phyloP scores from a whole-genome alignment of 2,797 vertebrate species.

The Amblyraja radiata region DNA sequence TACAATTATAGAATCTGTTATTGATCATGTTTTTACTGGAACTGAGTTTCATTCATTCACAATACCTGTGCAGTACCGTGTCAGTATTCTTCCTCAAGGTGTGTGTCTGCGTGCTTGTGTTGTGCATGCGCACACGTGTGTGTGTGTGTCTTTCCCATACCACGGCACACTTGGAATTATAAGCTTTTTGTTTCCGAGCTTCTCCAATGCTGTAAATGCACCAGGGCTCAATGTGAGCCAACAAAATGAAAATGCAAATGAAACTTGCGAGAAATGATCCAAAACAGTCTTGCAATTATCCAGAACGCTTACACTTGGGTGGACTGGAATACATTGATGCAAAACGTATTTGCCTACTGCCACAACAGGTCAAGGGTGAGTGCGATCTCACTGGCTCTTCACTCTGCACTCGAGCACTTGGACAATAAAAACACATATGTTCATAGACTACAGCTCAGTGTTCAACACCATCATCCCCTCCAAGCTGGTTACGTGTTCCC shows the following conservation, averaged over 20 bases:
- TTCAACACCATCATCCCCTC: no score
- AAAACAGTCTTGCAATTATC: background rate
- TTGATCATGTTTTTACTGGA: background rate
- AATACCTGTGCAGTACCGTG: background rate
- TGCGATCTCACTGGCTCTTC: no score
- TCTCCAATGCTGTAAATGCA: background rate
- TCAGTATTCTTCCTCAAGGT: constrained; percentile 17
- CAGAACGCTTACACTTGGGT: background rate
- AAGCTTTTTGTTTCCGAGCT: background rate
- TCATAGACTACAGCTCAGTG: no score
- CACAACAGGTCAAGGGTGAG: no score
- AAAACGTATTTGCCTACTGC: background rate
- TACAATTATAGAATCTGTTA: background rate
- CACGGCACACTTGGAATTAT: background rate
- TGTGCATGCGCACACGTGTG: background rate
- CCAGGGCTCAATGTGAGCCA: background rate
- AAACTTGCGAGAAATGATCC: background rate
- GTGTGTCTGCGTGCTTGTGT: background rate
- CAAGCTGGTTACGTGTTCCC: no score
- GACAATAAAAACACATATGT: no score
- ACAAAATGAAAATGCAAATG: background rate
- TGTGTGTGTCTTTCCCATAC: background rate
- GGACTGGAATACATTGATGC: background rate
- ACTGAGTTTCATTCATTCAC: no score
- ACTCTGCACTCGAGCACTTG: no score